Conservation (phyloP, 2,113 vertebrate species). For the Mastomys coucha region DNA sequence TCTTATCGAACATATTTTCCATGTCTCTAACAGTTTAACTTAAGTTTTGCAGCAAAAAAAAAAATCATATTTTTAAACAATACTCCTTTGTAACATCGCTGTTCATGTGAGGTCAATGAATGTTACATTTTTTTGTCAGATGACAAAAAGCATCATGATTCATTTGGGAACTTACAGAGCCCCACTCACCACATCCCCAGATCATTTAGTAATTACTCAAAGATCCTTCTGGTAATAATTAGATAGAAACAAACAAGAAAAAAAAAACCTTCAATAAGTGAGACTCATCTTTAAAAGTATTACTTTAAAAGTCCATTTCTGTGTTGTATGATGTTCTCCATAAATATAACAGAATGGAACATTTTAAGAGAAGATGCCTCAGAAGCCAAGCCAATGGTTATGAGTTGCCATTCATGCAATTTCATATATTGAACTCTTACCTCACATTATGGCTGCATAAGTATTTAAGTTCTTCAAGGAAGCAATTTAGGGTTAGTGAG, state of each 20-base stretch:
- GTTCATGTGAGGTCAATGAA: neutral
- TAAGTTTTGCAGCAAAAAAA: neutral
- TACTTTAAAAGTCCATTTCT: neutral
- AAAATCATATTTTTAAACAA: neutral
- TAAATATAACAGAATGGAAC: neutral
- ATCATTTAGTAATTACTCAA: neutral
- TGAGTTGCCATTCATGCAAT: neutral
- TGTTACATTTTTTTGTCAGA: neutral
- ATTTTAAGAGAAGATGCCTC: neutral
- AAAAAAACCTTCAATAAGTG: neutral
- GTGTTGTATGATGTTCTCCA: neutral
- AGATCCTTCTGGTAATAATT: constrained; percentile 22
- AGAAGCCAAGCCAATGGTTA: neutral
- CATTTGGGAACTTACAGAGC: neutral
- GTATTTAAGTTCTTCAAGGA: neutral
- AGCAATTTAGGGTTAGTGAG: neutral
- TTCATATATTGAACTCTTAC: neutral
- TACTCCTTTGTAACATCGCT: neutral
- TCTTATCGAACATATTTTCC: neutral
- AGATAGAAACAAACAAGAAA: neutral
- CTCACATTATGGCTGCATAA: neutral
- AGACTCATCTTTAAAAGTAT: neutral
- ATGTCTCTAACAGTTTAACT: neutral
- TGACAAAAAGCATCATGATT: neutral
- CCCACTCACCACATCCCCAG: neutral